Conservation (phyloP, 1,140 invertebrate genomes). For the Trichomalopsis sarcophagae region DNA sequence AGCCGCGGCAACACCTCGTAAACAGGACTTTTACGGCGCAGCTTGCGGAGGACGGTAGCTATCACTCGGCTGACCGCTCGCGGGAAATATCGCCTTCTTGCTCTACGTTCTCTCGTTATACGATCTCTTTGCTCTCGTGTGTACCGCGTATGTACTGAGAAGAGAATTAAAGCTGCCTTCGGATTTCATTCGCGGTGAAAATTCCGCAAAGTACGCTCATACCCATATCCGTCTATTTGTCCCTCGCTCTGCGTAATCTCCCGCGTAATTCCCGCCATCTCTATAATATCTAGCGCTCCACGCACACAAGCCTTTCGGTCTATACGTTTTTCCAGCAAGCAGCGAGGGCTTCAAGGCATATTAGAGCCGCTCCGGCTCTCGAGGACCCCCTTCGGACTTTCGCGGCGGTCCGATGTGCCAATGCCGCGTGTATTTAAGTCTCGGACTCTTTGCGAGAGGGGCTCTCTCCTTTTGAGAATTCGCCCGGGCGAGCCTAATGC, state of each 20-base stretch:
- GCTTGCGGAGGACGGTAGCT: not conserved
- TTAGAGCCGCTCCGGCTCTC: constrained; percentile 58
- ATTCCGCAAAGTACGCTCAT: not conserved
- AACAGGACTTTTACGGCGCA: constrained; percentile 28
- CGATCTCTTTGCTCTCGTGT: not conserved
- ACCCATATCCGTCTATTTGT: not conserved
- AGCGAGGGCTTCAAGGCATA: constrained; percentile 60
- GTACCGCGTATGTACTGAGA: not conserved
- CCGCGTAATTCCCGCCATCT: not conserved
- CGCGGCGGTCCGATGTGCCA: not conserved
- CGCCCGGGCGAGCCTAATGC: constrained; percentile 21
- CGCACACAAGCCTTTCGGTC: not conserved
- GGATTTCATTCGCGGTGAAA: not conserved
- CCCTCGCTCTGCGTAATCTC: not conserved
- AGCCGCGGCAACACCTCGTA: constrained; percentile 3
- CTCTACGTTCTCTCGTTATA: no score
- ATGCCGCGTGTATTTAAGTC: constrained; percentile 30
- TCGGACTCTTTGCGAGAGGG: constrained; percentile 4
- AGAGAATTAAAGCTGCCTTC: not conserved
- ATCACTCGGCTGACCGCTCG: not conserved
- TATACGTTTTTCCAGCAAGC: not conserved
- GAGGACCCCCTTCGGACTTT: constrained; percentile 27
- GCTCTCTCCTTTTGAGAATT: constrained; percentile 31
- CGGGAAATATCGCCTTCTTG: not conserved
- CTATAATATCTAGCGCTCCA: not conserved